Evolutionary conservation across 2,888 invertebrate genomes (phyloP).

Genomic region (Tortricodes alternella): DNA sequence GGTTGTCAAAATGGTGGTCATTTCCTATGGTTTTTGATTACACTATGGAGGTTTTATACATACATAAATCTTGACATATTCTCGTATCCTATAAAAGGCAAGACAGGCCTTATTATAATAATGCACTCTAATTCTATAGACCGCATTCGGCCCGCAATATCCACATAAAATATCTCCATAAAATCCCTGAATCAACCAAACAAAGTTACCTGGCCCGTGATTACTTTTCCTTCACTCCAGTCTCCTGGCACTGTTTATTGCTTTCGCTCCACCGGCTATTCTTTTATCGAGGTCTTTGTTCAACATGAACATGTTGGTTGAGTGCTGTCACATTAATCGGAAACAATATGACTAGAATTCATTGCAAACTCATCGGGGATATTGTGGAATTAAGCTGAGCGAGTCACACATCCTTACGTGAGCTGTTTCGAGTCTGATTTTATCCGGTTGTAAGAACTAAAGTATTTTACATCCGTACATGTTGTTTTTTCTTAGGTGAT

Average conservation of each 20-base stretch:
- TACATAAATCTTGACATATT: too few relatives aligned
- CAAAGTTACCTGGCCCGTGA: conserved; percentile 57
- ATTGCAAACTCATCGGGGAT: not conserved
- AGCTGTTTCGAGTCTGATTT: too few relatives aligned
- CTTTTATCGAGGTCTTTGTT: conserved; percentile 25
- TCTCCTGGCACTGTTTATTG: conserved; percentile 44
- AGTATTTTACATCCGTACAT: too few relatives aligned
- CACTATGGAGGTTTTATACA: too few relatives aligned
- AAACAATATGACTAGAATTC: not conserved
- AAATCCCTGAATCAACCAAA: conserved; percentile 40
- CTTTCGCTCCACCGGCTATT: conserved; percentile 42
- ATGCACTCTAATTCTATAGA: not conserved
- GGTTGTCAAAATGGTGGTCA: too few relatives aligned
- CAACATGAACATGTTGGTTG: conserved; percentile 20
- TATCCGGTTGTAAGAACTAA: too few relatives aligned
- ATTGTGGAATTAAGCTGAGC: too few relatives aligned
- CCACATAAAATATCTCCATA: conserved; percentile 15
- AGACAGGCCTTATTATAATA: too few relatives aligned
- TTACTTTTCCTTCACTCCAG: conserved; percentile 60
- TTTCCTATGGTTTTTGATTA: too few relatives aligned
- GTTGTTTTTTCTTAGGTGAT: too few relatives aligned
- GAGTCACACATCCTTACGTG: too few relatives aligned
- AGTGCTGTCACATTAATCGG: not conserved
- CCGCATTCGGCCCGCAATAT: conserved; percentile 9
- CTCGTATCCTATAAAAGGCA: too few relatives aligned